Evolutionary conservation across 1,140 invertebrate species (phyloP), one percentile per base, ranked within the genome.

Genomic region (Lepidurus couesii): DNA sequence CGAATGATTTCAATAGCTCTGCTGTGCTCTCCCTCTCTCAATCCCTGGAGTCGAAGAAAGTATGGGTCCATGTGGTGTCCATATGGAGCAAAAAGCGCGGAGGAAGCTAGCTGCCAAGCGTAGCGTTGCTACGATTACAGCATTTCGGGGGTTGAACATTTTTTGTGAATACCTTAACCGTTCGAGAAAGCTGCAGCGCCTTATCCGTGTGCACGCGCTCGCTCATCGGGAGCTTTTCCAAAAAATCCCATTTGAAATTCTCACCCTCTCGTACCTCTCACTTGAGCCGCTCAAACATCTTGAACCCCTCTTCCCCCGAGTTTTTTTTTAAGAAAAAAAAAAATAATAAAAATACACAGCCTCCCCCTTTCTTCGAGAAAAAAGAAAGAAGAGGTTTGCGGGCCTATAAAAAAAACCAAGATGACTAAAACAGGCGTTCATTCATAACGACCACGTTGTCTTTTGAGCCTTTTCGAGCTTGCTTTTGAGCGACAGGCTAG

Each of bases 1-100:
- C 47, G 78, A 74, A 76, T 74, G 77, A 78, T 76, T 78, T 53
- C 75, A 44, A 65, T 65, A 73, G 77, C 65, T 73, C 42, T 77
- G 53, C 44, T 73, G 43, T 73, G 43, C 45, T 75, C 53, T 75
- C 45, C 75, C 16, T 16, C 74, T 75, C 74, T 26, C 21, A n/a
- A n/a, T 65, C 21, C 53, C 53, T 13, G 53, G 53, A 47, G 10
- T 21, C 53, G 5, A 65, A 65, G 21, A 65, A 11, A 65, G 53
- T 65, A 16, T 65, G 13, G 53, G 53, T 65, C 53, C 53, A 65
- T 65, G 53, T 65, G 53, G 53, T 16, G 53, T 65, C 53, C 53
- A 65, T 65, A 65, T 65, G 53, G 53, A 65, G 53, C 53, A 65
- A 65, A 65, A 65, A 65, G 53, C 53, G 53, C 53, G 53, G 21